Base-by-base conservation (phyloP, 2,113 vertebrate species). In the Meleagris gallopavo region DNA sequence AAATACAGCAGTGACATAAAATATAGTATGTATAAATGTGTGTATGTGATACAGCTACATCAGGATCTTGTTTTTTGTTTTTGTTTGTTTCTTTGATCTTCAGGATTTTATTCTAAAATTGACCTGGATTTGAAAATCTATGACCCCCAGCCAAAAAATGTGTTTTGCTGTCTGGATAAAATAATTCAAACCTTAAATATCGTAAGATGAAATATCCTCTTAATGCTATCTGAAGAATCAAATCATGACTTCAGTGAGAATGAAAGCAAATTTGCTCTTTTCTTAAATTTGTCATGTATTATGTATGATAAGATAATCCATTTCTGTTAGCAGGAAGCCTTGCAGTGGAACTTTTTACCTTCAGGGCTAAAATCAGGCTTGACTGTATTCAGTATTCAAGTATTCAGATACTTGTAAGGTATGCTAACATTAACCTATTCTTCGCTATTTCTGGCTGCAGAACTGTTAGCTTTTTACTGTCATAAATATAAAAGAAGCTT, bases 121-220 rank as follows among this genome's bases (percentile, higher is more conserved):
- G 88, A 88, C 1, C 2, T 91, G 54, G 43, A 66, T 95, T 89
- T 45, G n/a, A 30, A 65, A 80, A 43, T 0, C 2, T 95, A 48
- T 94, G 76, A 86, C 91, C 24, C 2, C 11, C 21, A 81, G 83
- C 83, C 93, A 95, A 83, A 91, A 86, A 72, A 61, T 46, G 19
- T 74, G 64, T 50, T 89, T 91, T 83, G 52, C 30, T 0, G 0
- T 90, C 88, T 94, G 89, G 40, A 91, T 82, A 81, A 96, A 86
- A 91, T 91, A 93, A 88, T 82, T 88, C 34, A 75, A 78, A 88
- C 70, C 76, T 91, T 73, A 81, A 66, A 80, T 71, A 30, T 55
- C 55, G 9, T 50, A 73, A 73, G 40, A 3, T 1, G 3, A 84
- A 89, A 54, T 11, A 54, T 22, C 62, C 64, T 89, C 69, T 74